Percentiles rank a stretch among this genome's conserved stretches.
phyloP scores from a whole-genome alignment of 1,140 invertebrate species.

The Homalodisca vitripennis region DNA sequence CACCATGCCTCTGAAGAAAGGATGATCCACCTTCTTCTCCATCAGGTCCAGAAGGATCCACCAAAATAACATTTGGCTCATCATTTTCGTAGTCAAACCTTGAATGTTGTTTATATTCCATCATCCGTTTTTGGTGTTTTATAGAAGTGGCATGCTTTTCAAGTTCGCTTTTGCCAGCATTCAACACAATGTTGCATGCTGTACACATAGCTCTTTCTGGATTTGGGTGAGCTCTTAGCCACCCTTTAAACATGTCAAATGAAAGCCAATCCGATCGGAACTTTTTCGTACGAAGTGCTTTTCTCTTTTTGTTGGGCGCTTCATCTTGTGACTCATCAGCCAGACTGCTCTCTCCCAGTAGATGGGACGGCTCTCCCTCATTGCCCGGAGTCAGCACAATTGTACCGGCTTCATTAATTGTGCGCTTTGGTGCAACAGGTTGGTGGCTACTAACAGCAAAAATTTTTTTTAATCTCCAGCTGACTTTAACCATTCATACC shows the following conservation, averaged over 20 bases:
- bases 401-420: slow-evolving; percentile 23
- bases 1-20: slow-evolving; percentile 24
- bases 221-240: slow-evolving; percentile 40
- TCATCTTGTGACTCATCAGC: not conserved
- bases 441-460: not conserved
- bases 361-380: slow-evolving; percentile 11
- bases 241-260: slow-evolving; percentile 42
- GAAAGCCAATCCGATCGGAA: slow-evolving; percentile 40
- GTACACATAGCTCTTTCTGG: slow-evolving; percentile 41
- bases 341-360: not conserved
- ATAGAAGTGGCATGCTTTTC: slow-evolving; percentile 45
- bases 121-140: slow-evolving; percentile 39
- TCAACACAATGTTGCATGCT: slow-evolving; percentile 43
- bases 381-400: slow-evolving; percentile 12
- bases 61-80: slow-evolving; percentile 17
- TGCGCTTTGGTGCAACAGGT: slow-evolving; percentile 20
- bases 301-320: slow-evolving; percentile 4
- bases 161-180: slow-evolving; percentile 44
- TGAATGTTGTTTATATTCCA: not conserved
- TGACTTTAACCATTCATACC: no score
- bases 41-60: slow-evolving; percentile 20
- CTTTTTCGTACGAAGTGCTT: slow-evolving; percentile 16
- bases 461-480: no score
- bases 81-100: not conserved
- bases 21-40: not conserved